These are phyloP conservation scores for Cecropterus lyciades DNA, from an alignment of 1,140 invertebrate species.

Conservation along the genomic window DNA sequence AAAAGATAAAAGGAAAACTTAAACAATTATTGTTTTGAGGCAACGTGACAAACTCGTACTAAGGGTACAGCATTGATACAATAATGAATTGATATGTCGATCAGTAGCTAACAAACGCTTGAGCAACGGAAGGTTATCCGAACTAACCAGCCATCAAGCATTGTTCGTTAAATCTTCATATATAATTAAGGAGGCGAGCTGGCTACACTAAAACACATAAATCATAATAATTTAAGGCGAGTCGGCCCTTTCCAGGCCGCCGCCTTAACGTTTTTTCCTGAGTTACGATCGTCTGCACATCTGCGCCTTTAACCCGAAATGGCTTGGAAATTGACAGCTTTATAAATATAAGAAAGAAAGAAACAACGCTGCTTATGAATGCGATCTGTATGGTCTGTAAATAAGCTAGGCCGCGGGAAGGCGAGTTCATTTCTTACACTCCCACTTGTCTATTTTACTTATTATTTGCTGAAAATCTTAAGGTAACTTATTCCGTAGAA, in stretches of 20 bases:
- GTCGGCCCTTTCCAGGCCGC: conserved; percentile 57
- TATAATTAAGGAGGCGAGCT: conserved; percentile 76
- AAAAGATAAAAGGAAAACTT: no score
- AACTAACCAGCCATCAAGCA: conserved; percentile 51
- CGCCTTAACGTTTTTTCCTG: conserved; percentile 61
- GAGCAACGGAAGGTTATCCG: conserved; percentile 29
- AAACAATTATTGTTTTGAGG: no score
- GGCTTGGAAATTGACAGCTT: conserved; percentile 74
- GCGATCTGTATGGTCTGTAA: conserved; percentile 54
- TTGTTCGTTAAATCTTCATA: conserved; percentile 73
- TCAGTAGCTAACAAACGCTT: conserved; percentile 16
- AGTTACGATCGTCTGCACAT: conserved; percentile 65
- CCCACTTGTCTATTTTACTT: no score
- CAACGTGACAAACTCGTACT: no score
- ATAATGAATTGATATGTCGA: background rate
- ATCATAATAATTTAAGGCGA: conserved; percentile 82
- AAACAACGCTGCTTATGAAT: conserved; percentile 24
- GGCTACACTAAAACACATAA: conserved; percentile 76
- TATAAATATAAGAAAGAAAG: conserved; percentile 68
- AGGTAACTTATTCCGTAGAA: no score
- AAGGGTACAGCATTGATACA: no score
- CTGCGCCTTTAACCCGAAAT: conserved; percentile 70
- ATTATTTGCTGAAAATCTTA: no score
- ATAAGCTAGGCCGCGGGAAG: conserved; percentile 35
- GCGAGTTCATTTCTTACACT: conserved; percentile 6